These are phyloP conservation scores for Enteromius anoplus DNA, from an alignment of 2,797 vertebrate genomes.

Conservation along the genomic window DNA sequence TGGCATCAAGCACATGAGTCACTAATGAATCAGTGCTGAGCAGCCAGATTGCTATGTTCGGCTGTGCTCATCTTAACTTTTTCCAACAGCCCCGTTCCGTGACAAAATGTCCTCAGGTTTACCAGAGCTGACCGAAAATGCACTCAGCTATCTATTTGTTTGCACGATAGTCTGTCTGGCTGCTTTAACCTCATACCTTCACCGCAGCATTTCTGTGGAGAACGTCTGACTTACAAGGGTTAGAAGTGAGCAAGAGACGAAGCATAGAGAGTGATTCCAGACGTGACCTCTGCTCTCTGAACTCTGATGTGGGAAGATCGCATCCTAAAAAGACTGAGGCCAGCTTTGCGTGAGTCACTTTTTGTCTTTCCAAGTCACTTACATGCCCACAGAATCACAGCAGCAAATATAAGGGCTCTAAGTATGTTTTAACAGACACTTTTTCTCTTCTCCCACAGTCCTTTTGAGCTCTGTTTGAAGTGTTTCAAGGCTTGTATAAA, in stretches of 20 bases:
- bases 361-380: slow-evolving; percentile 49
- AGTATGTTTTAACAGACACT: slow-evolving; percentile 82
- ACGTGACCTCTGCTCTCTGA: slow-evolving; percentile 61
- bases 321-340: slow-evolving; percentile 59
- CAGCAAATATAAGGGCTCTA: slow-evolving; percentile 72
- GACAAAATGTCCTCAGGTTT: slow-evolving; percentile 33
- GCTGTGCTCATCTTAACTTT: slow-evolving; percentile 26
- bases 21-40: slow-evolving; percentile 59
- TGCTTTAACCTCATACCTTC: slow-evolving; percentile 19
- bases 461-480: slow-evolving; percentile 76
- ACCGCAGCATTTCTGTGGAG: background rate
- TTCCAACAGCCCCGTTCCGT: slow-evolving; percentile 23
- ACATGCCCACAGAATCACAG: slow-evolving; percentile 67
- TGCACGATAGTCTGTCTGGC: background rate
- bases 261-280: slow-evolving; percentile 28
- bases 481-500: slow-evolving; percentile 83
- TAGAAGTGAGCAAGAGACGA: slow-evolving; percentile 57
- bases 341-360: slow-evolving; percentile 61
- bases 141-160: slow-evolving; percentile 6
- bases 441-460: slow-evolving; percentile 67
- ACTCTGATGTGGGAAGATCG: slow-evolving; percentile 64
- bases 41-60: slow-evolving; percentile 18
- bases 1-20: slow-evolving; percentile 70
- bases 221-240: slow-evolving; percentile 12
- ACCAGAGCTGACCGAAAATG: slow-evolving; percentile 14